Base-by-base conservation (phyloP, 2,888 invertebrate species). In the Acholoe squamosa region DNA sequence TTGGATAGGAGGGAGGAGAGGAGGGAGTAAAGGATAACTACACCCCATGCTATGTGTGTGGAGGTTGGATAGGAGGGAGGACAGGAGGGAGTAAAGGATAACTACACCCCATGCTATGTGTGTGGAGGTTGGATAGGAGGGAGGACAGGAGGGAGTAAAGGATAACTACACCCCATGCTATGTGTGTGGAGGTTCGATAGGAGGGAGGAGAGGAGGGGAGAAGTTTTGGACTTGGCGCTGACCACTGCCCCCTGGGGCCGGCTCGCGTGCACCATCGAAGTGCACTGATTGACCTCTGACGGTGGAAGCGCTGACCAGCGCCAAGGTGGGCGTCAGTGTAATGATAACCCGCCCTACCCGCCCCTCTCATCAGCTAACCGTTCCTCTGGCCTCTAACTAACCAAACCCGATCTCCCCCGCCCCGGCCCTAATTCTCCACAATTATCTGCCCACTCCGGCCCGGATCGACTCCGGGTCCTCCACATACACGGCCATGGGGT, bases 311-410 rank as follows among this genome's bases (percentile, higher is more conserved):
- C 80, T 80, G 80, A 80, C 80, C 80, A 80, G 43, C 80, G 43
- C 80, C 80, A 80, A 34, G 19, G 33, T 22, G 22, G 34, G 80
- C 80, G 34, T 80, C 80, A 1, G 33, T 33, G 33, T 80, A 80
- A 80, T 80, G 80, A 80, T 43, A 80, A 80, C 80, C 80, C 80
- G 80, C 14, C 16, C 19, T 7, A 19, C 34, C 34, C 80, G 43
- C n/a, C 34, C 80, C 80, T 80, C 80, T 80, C 80, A 80, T 80
- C 80, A 80, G 80, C 80, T 43, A 80, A 80, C 34, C 19, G 80
- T 12, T 34, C 34, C 34, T 5, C 28, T 25, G 3, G 25, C 71
- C 25, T 71, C 71, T 71, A 71, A 71, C 28, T 71, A 71, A 25
- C n/a, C 71, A 7, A 19, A 28, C 71, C 71, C 5, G 28, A 14